Percentiles rank a stretch among this genome's conserved stretches.
Evolutionary conservation across 2,888 invertebrate species (phyloP).

Genomic region (Tetragonula carbonaria): DNA sequence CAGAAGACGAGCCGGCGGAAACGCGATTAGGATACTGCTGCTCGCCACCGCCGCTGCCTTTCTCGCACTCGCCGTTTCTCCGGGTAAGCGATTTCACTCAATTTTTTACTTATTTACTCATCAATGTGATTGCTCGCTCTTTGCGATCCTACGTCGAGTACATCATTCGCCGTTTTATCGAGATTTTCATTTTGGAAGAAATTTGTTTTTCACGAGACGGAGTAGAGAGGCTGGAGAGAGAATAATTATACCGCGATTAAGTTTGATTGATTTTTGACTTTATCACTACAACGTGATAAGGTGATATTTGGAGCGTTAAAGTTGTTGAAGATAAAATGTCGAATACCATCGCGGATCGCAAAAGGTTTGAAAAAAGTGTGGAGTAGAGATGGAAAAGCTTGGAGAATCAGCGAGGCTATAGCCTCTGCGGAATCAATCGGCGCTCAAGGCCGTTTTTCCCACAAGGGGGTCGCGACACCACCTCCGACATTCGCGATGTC

Average conservation of each 20-base stretch:
- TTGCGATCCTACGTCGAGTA: background rate
- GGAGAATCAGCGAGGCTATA: background rate
- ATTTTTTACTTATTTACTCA: too few species aligned
- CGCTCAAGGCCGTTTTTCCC: conserved; percentile 1
- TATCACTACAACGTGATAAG: too few species aligned
- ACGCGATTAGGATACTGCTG: conserved; percentile 68
- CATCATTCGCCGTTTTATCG: too few species aligned
- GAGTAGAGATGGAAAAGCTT: background rate
- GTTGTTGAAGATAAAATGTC: background rate
- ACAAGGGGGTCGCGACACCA: background rate
- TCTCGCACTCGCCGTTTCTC: conserved; percentile 76
- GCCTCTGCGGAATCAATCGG: conserved; percentile 6
- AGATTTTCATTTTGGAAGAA: too few species aligned
- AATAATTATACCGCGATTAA: too few species aligned
- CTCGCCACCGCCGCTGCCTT: conserved; percentile 76
- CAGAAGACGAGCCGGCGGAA: conserved; percentile 66
- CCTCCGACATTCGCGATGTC: background rate
- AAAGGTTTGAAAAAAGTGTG: conserved; percentile 1
- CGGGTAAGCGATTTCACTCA: conserved; percentile 70
- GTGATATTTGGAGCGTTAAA: too few species aligned
- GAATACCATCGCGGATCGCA: background rate
- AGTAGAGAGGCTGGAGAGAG: too few species aligned
- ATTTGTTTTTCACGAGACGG: too few species aligned
- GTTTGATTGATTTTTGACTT: too few species aligned
- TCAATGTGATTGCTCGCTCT: background rate